Percentiles rank a stretch among this genome's conserved stretches.
phyloP scores from a whole-genome alignment of 1,140 invertebrate genomes.

The Xylocopa sonorina region DNA sequence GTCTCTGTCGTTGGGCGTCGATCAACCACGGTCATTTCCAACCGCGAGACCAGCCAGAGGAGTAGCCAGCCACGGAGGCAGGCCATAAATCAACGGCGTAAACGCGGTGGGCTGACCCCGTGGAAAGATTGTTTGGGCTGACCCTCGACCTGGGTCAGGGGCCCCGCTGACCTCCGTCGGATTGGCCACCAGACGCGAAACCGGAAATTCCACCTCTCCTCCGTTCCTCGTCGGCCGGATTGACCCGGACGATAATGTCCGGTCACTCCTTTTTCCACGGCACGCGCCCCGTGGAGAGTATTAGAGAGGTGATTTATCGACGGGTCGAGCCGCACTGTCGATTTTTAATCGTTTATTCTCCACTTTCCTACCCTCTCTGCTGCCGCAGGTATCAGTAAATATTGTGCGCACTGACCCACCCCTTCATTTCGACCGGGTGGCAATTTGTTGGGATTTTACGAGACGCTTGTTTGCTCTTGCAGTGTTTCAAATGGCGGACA shows the following conservation, averaged over 20 bases:
- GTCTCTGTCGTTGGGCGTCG: not conserved
- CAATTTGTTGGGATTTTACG: slow-evolving; percentile 33
- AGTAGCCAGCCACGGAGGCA: slow-evolving; percentile 52
- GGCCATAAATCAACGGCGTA: slow-evolving; percentile 79
- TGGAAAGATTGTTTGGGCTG: slow-evolving; percentile 81
- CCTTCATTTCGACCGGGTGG: no score
- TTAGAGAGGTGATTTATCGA: slow-evolving; percentile 74
- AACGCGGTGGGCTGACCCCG: slow-evolving; percentile 77
- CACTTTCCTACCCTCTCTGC: slow-evolving; percentile 36
- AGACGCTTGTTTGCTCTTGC: not conserved
- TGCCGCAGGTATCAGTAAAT: slow-evolving; percentile 52
- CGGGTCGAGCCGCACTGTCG: slow-evolving; percentile 44
- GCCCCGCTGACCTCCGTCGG: slow-evolving; percentile 69
- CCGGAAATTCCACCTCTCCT: slow-evolving; percentile 68
- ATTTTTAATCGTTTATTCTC: slow-evolving; percentile 69
- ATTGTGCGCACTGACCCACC: not conserved
- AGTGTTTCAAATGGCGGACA: not conserved
- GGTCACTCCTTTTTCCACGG: slow-evolving; percentile 78
- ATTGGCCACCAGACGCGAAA: slow-evolving; percentile 65
- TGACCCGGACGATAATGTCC: slow-evolving; percentile 74
- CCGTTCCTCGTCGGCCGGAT: slow-evolving; percentile 32
- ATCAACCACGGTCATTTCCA: slow-evolving; percentile 35
- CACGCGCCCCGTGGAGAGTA: slow-evolving; percentile 71
- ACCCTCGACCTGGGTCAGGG: slow-evolving; percentile 78
- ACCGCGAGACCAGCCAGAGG: slow-evolving; percentile 23